Base-by-base conservation (phyloP, 2,797 vertebrate species). In the Sus cebifrons region DNA sequence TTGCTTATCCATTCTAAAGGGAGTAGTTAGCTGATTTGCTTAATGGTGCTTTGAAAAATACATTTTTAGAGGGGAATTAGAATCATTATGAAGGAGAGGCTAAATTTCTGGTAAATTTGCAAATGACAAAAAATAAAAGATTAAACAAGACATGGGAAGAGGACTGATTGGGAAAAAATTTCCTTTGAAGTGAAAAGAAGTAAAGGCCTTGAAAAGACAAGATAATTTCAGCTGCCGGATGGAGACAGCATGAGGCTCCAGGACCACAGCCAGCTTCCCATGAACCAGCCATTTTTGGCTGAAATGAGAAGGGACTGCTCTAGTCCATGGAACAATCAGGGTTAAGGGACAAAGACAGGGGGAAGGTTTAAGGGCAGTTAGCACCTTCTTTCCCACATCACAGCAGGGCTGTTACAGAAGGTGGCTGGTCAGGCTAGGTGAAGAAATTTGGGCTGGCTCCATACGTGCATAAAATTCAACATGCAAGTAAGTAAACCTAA, bases 401-500 rank as follows among this genome's bases (percentile, higher is more conserved):
- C 16, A 49, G n/a, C 16, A 86, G 40, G 17, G 18, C 16, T 64
- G 60, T 25, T 3, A 32, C 2, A 32, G 77, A 23, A 75, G 82
- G 40, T 73, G 62, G 52, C 1, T 2, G 2, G 14, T 25, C 29
- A 49, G 23, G 11, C 27, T 87, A 23, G 89, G 49, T n/a, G 27
- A 91, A 70, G 27, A 91, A 70, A 77, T 70, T 36, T n/a, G 58
- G 25, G 56, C 20, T 14, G 73, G 23, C 6, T n/a, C 15, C 60
- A 1, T 77, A 71, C 67, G 20, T 16, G 15, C 44, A 65, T 29
- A 36, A 52, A 85, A 73, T 44, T 94, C 29, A 74, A 14, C 52
- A 4, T 20, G 14, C 20, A 86, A 62, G 54, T 89, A 95, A 52
- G 10, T 25, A 67, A 92, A 85, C 36, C 65, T 89, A 96, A 86